phyloP scores from a whole-genome alignment of 2,888 invertebrate genomes.

The Nezara viridula region DNA sequence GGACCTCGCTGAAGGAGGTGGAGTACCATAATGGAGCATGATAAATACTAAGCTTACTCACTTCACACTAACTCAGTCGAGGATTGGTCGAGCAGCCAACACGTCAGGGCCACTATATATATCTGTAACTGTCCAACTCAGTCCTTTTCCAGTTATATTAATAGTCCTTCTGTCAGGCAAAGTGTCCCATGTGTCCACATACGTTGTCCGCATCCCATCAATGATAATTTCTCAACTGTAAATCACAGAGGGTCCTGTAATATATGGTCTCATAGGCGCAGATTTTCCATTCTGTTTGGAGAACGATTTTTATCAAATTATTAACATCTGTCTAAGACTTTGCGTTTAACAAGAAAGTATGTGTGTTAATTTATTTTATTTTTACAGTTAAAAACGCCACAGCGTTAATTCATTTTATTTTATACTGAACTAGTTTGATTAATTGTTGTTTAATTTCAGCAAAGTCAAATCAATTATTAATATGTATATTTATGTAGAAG shows the following conservation, averaged over 20 bases:
- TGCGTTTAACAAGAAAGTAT: no score
- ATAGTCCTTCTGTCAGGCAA: neutral
- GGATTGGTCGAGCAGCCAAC: neutral
- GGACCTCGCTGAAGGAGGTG: neutral
- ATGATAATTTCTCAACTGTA: neutral
- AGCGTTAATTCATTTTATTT: no score
- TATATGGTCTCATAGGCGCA: no score
- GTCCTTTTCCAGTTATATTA: neutral
- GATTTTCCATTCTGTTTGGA: no score
- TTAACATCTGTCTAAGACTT: no score
- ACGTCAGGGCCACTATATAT: neutral
- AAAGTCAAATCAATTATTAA: no score
- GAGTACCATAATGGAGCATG: neutral
- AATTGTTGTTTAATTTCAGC: no score
- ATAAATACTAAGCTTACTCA: neutral
- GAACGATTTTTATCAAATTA: no score
- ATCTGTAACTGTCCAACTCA: constrained; percentile 28
- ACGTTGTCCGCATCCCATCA: neutral
- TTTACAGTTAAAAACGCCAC: no score
- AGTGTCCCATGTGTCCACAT: neutral
- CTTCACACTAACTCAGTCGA: neutral
- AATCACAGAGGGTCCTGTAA: neutral
- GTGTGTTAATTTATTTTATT: no score
- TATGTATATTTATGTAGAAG: no score
- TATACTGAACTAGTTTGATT: no score